phyloP scores from a whole-genome alignment of 2,797 vertebrate genomes.

The Falco berigora region DNA sequence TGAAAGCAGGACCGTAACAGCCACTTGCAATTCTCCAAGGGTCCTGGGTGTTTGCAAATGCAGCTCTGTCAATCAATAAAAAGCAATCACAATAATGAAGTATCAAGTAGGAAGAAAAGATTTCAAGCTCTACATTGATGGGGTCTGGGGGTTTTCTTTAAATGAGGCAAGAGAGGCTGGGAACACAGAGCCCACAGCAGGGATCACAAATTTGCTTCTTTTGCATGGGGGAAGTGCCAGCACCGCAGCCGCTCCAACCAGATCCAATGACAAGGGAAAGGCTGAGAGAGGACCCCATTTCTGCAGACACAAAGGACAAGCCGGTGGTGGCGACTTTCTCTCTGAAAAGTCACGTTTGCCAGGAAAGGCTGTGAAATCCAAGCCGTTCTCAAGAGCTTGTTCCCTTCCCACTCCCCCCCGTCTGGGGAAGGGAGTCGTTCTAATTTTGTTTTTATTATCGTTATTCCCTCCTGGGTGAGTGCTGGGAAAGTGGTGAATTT shows the following conservation, averaged over 20 bases:
- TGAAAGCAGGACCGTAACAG: not conserved
- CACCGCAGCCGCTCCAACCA: not conserved
- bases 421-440: conserved; percentile 27
- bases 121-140: conserved; percentile 17
- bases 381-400: conserved; percentile 59
- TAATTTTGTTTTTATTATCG: conserved; percentile 57
- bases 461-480: conserved; percentile 27
- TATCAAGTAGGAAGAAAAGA: conserved; percentile 43
- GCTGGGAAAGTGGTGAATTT: conserved; percentile 58
- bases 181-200: not conserved
- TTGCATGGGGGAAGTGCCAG: conserved; percentile 15
- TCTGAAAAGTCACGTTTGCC: conserved; percentile 71
- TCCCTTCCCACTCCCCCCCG: not conserved
- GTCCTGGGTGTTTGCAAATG: not conserved
- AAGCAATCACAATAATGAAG: conserved; percentile 55
- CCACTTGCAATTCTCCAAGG: conserved; percentile 8
- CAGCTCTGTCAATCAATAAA: conserved; percentile 58
- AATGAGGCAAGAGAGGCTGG: conserved; percentile 33
- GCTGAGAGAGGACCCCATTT: conserved; percentile 38
- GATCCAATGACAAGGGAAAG: conserved; percentile 63
- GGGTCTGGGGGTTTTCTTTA: conserved; percentile 15
- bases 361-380: conserved; percentile 65
- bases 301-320: conserved; percentile 61
- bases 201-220: conserved; percentile 34
- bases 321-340: conserved; percentile 53